Evolutionary conservation across 2,113 vertebrate species (phyloP), one percentile per base, ranked within the genome.

Genomic region (Megaceryle maxima): DNA sequence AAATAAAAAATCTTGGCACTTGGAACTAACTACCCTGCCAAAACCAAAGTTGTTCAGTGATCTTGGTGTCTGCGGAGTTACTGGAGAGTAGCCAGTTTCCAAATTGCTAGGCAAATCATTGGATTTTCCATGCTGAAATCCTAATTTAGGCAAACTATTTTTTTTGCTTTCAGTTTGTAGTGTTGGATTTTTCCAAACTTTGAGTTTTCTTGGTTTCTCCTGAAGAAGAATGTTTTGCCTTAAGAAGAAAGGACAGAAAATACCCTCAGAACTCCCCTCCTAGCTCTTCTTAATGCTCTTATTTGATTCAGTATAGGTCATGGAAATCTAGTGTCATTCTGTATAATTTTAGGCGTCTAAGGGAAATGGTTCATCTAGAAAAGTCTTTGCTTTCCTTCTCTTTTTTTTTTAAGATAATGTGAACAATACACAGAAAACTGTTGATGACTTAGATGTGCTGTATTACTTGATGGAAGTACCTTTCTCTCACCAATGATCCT

Each of bases 201-300:
- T 56, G 26, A 63, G 37, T 62, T 74, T 48, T 74, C 46, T 74
- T 88, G 16, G 5, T 68, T 93, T 84, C 11, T 74, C 16, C 11
- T 56, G 68, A 39, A 56, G 39, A 46, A 1, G 2, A 39, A 67
- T 37, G 37, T 37, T 37, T 37, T 18, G 37, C 6, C 35, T 63
- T 55, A 44, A 75, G 46, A 46, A 1, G 2, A 39, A 67, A 73
- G 6, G 11, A 60, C n/a, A 46, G 68, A 75, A 68, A 63, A 25
- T 43, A 69, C 5, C 10, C 22, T 6, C 11, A 3, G 7, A 62
- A 4, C 15, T 3, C 1, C 4, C 9, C 22, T 28, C 12, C 53
- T 51, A 28, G 35, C 17, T 85, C 37, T 43, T 60, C 16, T 76
- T 74, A 26, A 9, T 85, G 20, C 6, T 64, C 3, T 51, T 59